phyloP scores from a whole-genome alignment of 2,113 vertebrate species.

The Fulmarus glacialis region DNA sequence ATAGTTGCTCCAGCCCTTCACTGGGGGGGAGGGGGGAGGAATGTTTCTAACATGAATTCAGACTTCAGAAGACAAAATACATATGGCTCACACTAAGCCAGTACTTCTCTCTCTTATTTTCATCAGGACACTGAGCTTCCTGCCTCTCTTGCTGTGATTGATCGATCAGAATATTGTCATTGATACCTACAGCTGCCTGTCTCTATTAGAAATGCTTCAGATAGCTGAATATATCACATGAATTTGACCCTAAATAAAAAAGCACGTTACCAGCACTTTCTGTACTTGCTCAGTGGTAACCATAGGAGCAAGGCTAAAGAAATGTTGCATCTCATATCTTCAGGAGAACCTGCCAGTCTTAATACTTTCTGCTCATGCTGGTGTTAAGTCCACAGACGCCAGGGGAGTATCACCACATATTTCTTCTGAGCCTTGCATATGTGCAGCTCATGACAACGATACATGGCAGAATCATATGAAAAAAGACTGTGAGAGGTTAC shows the following conservation, averaged over 20 bases:
- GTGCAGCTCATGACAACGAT: neutral
- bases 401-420: neutral
- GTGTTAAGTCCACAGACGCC: neutral
- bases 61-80: neutral
- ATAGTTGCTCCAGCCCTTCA: neutral
- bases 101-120: neutral
- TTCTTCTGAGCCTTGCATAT: neutral
- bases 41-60: neutral
- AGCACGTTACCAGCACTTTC: neutral
- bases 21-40: too few species aligned
- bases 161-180: neutral
- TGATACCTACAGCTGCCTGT: neutral
- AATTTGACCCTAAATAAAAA: neutral
- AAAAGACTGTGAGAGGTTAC: neutral
- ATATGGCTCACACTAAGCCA: neutral
- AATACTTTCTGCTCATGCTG: neutral
- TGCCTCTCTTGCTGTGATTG: neutral
- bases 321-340: neutral
- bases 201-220: neutral
- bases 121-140: neutral
- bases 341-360: neutral
- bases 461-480: neutral
- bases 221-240: neutral
- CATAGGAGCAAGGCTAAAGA: neutral
- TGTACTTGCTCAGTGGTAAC: neutral